phyloP scores from a whole-genome alignment of 1,140 invertebrate genomes.

The Diuraphis noxia region DNA sequence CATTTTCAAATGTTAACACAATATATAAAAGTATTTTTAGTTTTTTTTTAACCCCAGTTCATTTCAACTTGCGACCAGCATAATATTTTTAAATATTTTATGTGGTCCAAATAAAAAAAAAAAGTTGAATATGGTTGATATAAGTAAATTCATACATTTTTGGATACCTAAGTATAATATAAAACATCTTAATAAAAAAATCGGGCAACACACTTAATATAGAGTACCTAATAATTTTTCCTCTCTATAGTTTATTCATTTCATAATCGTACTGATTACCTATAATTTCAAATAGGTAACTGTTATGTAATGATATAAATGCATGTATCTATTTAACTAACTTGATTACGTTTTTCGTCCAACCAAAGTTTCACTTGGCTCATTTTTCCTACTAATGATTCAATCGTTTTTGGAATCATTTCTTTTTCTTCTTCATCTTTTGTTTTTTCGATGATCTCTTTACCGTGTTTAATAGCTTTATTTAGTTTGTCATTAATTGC shows the following conservation, averaged over 20 bases:
- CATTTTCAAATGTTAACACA: too few relatives aligned
- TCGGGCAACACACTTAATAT: background rate
- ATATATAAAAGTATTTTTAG: too few relatives aligned
- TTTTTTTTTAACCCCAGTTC: too few relatives aligned
- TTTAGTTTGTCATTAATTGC: conserved; percentile 77
- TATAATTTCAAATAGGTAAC: too few relatives aligned
- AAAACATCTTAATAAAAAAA: background rate
- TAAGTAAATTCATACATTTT: too few relatives aligned
- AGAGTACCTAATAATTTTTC: background rate
- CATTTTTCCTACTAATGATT: conserved; percentile 76
- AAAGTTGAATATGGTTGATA: too few relatives aligned
- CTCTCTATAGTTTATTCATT: background rate
- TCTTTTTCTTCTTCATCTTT: conserved; percentile 76
- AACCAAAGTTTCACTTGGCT: conserved; percentile 74
- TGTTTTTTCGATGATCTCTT: conserved; percentile 76
- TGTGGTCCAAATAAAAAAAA: too few relatives aligned
- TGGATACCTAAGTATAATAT: too few relatives aligned
- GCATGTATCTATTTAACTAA: conserved; percentile 57
- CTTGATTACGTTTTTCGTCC: conserved; percentile 76
- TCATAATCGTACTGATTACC: too few relatives aligned
- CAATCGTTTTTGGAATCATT: conserved; percentile 74
- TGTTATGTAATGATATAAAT: too few relatives aligned
- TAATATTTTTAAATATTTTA: too few relatives aligned
- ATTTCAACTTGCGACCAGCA: too few relatives aligned
- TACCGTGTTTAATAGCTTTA: conserved; percentile 74